Base-by-base conservation (phyloP, 2,797 vertebrate genomes). In the Lithobates pipiens region DNA sequence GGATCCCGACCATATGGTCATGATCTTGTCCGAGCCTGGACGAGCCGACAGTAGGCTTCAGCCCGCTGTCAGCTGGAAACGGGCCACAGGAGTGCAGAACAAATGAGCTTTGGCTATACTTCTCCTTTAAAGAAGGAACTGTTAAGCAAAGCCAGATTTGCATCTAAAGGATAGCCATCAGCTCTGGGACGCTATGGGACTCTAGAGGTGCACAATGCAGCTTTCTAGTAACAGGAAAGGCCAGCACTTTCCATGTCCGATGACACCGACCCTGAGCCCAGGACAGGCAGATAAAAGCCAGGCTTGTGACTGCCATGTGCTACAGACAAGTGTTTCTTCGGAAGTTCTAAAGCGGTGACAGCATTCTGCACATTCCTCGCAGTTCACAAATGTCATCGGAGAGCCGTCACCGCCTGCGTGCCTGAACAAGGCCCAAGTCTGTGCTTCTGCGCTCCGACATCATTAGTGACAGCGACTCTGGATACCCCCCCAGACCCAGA, bases 281-380 rank as follows among this genome's bases (percentile, higher is more conserved):
- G 92, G 92, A 94, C 92, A 93, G 83, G 15, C 90, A 90, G 93
- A 95, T 93, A 92, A 92, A 76, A 89, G 91, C 91, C 91, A 89
- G 91, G 91, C 90, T 91, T 91, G 94, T 95, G 93, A 91, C 91
- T 90, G 95, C 92, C 91, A 93, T 93, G 92, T 83, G 88, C 88
- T 92, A 94, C 94, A 96, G 93, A 94, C 91, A 93, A 93, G 91
- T 91, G 91, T 46, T 94, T 92, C 93, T 94, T 94, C 94, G 94
- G 94, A 67, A 95, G 94, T 95, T 91, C 93, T 96, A 95, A 97
- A 96, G 95, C 96, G 97, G 96, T 95, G 95, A 96, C 95, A 96
- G 95, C 96, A 96, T 98, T 98, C 95, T 97, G 91, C 89, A 94
- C 96, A 97, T 98, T 98, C 97, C 95, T 95, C 94, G 88, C 93